phyloP scores from a whole-genome alignment of 2,113 vertebrate genomes.

The Psammodynastes pulverulentus region DNA sequence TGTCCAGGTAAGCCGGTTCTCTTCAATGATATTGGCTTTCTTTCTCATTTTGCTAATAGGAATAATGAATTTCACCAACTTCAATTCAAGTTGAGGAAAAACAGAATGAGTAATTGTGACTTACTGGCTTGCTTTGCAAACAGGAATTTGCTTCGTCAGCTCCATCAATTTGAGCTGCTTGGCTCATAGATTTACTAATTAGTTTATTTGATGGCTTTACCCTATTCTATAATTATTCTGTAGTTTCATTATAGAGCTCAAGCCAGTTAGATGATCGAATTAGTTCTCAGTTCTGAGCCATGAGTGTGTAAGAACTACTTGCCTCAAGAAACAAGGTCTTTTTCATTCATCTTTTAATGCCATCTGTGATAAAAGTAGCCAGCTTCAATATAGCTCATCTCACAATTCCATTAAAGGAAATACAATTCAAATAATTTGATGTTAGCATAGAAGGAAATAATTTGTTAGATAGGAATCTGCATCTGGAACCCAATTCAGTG shows the following conservation, averaged over 20 bases:
- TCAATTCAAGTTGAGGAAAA: conserved; percentile 52
- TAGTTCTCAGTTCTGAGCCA: conserved; percentile 11
- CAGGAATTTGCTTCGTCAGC: conserved; percentile 15
- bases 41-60: conserved; percentile 21
- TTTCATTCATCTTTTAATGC: not conserved
- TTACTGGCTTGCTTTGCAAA: conserved; percentile 49
- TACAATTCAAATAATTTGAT: not conserved
- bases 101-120: conserved; percentile 50
- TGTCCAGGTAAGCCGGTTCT: conserved; percentile 7
- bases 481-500: not conserved
- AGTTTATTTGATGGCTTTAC: conserved; percentile 50
- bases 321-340: not conserved
- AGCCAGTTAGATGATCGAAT: conserved; percentile 40
- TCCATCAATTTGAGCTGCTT: conserved; percentile 42
- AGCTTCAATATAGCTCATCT: not conserved
- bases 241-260: conserved; percentile 44
- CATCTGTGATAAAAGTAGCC: not conserved
- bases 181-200: conserved; percentile 50
- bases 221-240: conserved; percentile 32
- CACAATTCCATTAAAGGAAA: not conserved
- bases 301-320: not conserved
- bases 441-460: not conserved
- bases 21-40: conserved; percentile 20
- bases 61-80: conserved; percentile 31
- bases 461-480: not conserved